Evolutionary conservation across 2,888 invertebrate genomes (phyloP).

Genomic region (Teleogryllus oceanicus): DNA sequence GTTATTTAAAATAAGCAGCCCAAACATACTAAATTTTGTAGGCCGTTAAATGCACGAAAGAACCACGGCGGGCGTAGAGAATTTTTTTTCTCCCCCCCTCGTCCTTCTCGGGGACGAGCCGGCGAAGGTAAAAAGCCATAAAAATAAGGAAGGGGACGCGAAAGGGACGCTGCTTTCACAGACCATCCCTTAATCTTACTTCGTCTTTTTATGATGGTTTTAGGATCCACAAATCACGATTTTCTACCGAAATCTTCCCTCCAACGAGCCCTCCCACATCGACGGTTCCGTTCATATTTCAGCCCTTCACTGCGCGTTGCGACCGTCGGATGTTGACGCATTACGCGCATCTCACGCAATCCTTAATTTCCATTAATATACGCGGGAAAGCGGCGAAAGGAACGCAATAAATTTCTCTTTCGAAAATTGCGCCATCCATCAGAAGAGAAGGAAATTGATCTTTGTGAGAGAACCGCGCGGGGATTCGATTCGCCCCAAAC

Average conservation of each 20-base stretch:
- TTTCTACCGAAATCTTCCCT: slow-evolving; percentile 20
- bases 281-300: slow-evolving; percentile 1
- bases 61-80: neutral
- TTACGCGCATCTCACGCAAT: slow-evolving; percentile 1
- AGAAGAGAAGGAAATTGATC: neutral
- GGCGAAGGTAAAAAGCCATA: slow-evolving; percentile 8
- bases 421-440: neutral
- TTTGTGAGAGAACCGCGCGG: neutral
- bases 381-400: neutral
- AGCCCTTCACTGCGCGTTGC: neutral
- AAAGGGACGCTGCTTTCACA: slow-evolving; percentile 18
- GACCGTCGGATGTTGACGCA: neutral
- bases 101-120: neutral
- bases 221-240: slow-evolving; percentile 24
- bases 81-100: slow-evolving; percentile 5
- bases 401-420: neutral
- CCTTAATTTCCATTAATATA: neutral
- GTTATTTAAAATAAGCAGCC: neutral
- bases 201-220: slow-evolving; percentile 24
- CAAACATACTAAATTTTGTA: neutral
- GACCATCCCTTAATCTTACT: slow-evolving; percentile 22
- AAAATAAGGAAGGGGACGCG: slow-evolving; percentile 7
- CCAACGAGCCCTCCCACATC: neutral
- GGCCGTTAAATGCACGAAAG: slow-evolving; percentile 18
- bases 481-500: neutral